Evolutionary conservation across 2,888 invertebrate species (phyloP), one percentile per base, ranked within the genome.

Genomic region (Geophilus truncorum): DNA sequence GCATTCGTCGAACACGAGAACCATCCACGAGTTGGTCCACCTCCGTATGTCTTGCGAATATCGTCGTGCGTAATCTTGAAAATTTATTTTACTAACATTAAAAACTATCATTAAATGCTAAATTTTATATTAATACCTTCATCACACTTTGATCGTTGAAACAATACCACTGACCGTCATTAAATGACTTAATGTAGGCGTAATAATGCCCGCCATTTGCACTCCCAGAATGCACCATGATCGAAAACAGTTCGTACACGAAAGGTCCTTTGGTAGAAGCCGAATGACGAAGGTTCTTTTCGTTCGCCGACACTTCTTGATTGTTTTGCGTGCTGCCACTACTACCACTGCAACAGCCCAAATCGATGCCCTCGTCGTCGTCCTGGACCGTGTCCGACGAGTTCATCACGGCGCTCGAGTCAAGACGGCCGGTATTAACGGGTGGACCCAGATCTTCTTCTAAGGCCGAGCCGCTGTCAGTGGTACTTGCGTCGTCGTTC

Each of bases 161-260:
- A 85, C 94, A 93, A 86, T 92, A 92, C 95, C 95, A 96, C 84
- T 92, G 90, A 82, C 91, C 90, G 84, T 88, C 88, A 81, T 87
- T 88, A 84, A 89, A 85, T 81, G 88, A 89, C 89, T 94, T 94
- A 82, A 96, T 94, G 85, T 95, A 95, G 0, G 94, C 95, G 87
- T 94, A 96, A 87, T 96, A 96, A 87, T 96, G 96, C 0, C 96
- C 96, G 28, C 95, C 95, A 21, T 93, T 92, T 0, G 95, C 95
- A 87, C 93, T 94, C 12, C 96, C 96, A 28, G 94, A 93, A 88
- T 96, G 96, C 81, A 96, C 93, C 94, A 96, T 94, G 83, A 96
- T 94, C 21, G 94, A 94, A 87, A 94, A 96, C 40, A 96, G 88
- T 86, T 96, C 94, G 86, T 96, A 96, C 76, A 91, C 88, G 86